These are phyloP conservation scores for Cataglyphis rosenhaueri DNA, from an alignment of 2,888 invertebrate species.

Conservation along the genomic window DNA sequence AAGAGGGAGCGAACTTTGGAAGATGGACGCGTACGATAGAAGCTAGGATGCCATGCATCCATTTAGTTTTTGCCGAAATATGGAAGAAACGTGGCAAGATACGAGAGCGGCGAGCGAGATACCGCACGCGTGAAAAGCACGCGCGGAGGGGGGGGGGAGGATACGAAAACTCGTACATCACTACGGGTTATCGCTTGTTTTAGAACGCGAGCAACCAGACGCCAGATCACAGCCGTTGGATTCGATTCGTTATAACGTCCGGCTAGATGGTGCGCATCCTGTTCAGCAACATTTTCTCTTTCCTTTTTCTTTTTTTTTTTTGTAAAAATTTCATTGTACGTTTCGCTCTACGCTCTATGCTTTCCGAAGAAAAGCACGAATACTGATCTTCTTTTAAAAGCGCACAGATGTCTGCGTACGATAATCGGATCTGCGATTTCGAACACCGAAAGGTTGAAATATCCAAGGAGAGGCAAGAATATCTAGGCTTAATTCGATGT, in stretches of 20 bases:
- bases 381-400: not conserved
- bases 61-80: conserved; percentile 10
- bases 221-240: conserved; percentile 33
- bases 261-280: not conserved
- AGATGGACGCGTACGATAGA: not conserved
- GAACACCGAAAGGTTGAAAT: not conserved
- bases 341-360: not conserved
- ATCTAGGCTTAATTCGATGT: conserved; percentile 9
- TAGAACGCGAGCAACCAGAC: conserved; percentile 52
- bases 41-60: not conserved
- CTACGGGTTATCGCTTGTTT: conserved; percentile 69
- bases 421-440: not conserved
- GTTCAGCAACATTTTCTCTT: not conserved
- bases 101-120: conserved; percentile 18
- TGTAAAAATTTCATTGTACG: not conserved
- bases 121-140: conserved; percentile 23
- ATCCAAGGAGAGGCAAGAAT: not conserved
- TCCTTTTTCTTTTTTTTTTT: not conserved
- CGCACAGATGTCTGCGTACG: not conserved
- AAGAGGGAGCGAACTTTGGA: not conserved
- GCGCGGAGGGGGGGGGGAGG: not conserved
- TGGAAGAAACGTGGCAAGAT: conserved; percentile 27
- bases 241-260: conserved; percentile 35
- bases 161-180: conserved; percentile 67
- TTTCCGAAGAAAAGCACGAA: not conserved